Conservation (phyloP, 2,797 vertebrate genomes). For the Sebastolobus altivelis region DNA sequence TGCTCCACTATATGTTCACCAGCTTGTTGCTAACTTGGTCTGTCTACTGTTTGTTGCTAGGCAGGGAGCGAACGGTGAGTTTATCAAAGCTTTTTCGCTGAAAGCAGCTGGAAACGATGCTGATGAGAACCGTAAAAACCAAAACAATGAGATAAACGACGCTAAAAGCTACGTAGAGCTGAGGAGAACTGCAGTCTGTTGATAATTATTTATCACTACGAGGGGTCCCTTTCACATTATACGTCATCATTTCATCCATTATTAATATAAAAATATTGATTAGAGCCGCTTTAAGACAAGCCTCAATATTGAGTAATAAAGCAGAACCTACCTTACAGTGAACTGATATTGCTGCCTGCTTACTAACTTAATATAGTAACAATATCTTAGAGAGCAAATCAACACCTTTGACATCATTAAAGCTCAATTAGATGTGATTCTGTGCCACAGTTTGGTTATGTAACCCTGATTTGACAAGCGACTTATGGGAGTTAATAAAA, state of each 20-base stretch:
- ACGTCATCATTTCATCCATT: background rate
- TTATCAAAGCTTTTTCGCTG: background rate
- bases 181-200: background rate
- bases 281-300: background rate
- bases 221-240: background rate
- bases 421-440: constrained; percentile 17
- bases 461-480: constrained; percentile 3
- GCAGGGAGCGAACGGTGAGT: background rate
- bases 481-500: constrained; percentile 26
- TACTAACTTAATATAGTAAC: constrained; percentile 14
- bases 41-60: background rate
- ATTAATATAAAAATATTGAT: constrained; percentile 7
- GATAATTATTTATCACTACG: background rate
- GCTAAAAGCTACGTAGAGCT: background rate
- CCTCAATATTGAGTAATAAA: background rate
- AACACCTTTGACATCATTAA: constrained; percentile 8
- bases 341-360: background rate
- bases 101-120: background rate
- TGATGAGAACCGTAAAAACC: background rate
- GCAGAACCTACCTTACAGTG: background rate
- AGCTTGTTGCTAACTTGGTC: too few relatives aligned
- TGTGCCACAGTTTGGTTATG: background rate
- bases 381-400: constrained; percentile 7
- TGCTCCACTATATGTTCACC: background rate
- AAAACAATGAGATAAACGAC: background rate